Conservation (phyloP, 2,797 vertebrate genomes). For the Scomberomorus guttatus region DNA sequence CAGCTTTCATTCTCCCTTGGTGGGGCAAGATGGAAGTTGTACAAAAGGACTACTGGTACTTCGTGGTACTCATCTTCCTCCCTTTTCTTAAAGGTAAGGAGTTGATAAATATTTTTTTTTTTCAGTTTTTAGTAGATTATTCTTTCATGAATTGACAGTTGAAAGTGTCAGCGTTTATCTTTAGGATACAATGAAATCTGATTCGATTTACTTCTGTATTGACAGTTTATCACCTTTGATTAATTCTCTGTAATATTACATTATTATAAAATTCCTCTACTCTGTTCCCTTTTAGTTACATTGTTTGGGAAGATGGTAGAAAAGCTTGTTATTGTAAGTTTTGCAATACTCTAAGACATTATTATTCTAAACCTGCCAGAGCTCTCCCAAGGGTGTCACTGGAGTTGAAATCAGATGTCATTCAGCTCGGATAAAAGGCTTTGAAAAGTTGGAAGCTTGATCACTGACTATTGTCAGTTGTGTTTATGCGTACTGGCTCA, state of each 20-base stretch:
- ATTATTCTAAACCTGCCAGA: constrained; percentile 49
- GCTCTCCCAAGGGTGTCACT: constrained; percentile 34
- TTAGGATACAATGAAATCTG: neutral
- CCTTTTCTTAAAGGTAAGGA: constrained; percentile 83
- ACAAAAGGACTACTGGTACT: constrained; percentile 89
- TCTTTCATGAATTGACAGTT: neutral
- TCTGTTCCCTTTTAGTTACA: neutral
- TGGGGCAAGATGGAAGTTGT: constrained; percentile 85
- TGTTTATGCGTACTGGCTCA: constrained; percentile 61
- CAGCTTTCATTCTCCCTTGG: constrained; percentile 86
- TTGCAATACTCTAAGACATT: constrained; percentile 15
- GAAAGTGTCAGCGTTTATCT: neutral
- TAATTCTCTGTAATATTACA: neutral
- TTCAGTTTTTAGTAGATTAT: neutral
- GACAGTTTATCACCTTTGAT: neutral
- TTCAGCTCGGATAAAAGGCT: constrained; percentile 64
- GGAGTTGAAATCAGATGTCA: constrained; percentile 58
- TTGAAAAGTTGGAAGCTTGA: constrained; percentile 64
- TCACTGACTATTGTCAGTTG: constrained; percentile 60
- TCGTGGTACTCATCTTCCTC: constrained; percentile 85
- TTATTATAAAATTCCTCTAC: neutral
- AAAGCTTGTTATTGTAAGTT: constrained; percentile 36
- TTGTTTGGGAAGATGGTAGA: neutral
- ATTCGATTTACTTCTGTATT: neutral
- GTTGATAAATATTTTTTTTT: constrained; percentile 31